Conservation (phyloP, 2,888 invertebrate genomes). For the Pseudococcus jackbeardsleyi region DNA sequence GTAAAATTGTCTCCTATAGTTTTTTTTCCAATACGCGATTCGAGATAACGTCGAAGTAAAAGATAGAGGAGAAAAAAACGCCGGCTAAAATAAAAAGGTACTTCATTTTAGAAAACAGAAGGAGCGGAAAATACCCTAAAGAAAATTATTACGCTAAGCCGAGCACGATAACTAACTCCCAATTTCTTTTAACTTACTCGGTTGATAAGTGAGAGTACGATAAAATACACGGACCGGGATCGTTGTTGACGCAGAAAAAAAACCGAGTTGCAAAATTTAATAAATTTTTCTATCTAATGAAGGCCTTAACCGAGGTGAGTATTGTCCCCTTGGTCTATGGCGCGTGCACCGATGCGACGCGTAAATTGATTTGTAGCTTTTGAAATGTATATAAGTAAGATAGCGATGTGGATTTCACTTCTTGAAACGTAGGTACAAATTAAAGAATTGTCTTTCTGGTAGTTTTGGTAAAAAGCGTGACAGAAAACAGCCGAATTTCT, state of each 20-base stretch:
- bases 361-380: slow-evolving; percentile 21
- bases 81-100: slow-evolving; percentile 15
- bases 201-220: slow-evolving; percentile 36
- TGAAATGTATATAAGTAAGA: neutral
- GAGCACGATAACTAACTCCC: slow-evolving; percentile 58
- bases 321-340: neutral
- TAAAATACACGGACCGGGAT: slow-evolving; percentile 19
- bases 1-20: slow-evolving; percentile 24
- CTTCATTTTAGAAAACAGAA: slow-evolving; percentile 25
- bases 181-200: slow-evolving; percentile 50
- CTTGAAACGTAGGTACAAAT: neutral
- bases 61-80: neutral
- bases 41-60: neutral
- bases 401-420: neutral
- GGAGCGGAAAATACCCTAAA: slow-evolving; percentile 56
- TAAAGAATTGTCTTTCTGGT: neutral
- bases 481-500: no score
- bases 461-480: neutral
- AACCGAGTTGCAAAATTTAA: slow-evolving; percentile 23
- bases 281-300: slow-evolving; percentile 40
- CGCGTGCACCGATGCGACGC: neutral
- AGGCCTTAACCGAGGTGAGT: neutral
- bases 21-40: slow-evolving; percentile 10
- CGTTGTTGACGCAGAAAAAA: neutral
- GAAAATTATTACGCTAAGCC: slow-evolving; percentile 60